A percentile compares a stretch with the other conserved stretches of the same genome.
Conservation (phyloP, 2,113 vertebrate species). For the Oxyura jamaicensis region DNA sequence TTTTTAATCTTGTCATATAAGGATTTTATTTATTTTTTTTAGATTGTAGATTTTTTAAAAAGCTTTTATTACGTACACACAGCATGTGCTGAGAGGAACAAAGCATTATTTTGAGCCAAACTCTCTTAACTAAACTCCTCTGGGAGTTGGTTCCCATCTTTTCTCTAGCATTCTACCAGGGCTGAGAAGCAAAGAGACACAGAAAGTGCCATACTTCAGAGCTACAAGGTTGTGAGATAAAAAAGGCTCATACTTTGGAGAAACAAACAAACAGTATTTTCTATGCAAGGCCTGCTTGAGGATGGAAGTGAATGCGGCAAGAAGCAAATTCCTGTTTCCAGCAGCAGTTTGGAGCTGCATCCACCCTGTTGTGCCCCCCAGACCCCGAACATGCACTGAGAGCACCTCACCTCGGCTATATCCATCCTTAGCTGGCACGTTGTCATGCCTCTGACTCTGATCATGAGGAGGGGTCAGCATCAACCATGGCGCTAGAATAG, state of each 20-base stretch:
- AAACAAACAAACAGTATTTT: not conserved
- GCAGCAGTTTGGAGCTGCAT: not conserved
- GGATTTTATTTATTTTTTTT: not conserved
- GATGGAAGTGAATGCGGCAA: not conserved
- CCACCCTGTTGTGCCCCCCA: fast-evolving
- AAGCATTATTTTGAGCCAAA: not conserved
- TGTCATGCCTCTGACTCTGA: not conserved
- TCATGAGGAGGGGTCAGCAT: not conserved
- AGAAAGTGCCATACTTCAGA: fast-evolving
- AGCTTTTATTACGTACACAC: not conserved
- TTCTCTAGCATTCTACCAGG: not conserved
- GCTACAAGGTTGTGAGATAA: not conserved
- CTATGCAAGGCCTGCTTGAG: not conserved
- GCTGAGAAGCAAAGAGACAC: not conserved
- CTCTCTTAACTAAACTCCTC: not conserved
- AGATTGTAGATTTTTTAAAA: not conserved
- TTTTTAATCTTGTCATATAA: not conserved
- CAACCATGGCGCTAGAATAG: not conserved
- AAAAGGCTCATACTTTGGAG: not conserved
- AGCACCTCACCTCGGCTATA: not conserved
- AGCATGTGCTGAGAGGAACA: not conserved
- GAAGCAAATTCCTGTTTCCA: not conserved
- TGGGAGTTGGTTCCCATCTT: not conserved
- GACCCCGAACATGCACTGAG: not conserved
- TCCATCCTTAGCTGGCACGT: not conserved